Base-by-base conservation (phyloP, 2,888 invertebrate species). In the Mythimna pallens region DNA sequence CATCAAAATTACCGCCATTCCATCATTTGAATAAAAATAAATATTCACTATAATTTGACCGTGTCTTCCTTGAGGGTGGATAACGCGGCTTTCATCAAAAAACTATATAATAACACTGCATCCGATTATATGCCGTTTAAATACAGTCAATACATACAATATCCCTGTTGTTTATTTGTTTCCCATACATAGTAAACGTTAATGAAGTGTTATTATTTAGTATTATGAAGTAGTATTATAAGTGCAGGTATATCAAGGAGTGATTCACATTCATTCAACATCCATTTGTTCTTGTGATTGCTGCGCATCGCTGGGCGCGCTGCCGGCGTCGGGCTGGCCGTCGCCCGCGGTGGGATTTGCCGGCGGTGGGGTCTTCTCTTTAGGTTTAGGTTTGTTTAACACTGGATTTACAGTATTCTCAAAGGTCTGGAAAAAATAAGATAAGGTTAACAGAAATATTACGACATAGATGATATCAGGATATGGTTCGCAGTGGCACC, bases 301-400 rank as follows among this genome's bases (percentile, higher is more conserved):
- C 57, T 80, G 81, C 58, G 82, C 77, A 36, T 88, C 88, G 70
- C 80, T 81, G 70, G 89, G 81, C 67, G 86, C 76, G 61, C 78
- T 78, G 62, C 81, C 87, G 63, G 88, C 73, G 64, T 87, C 89
- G 64, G 88, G 89, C 78, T 90, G 92, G 8, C 90, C 92, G 88
- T 91, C 93, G 74, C 89, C 92, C 59, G 89, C 89, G 36, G 90
- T 92, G 62, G 90, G 92, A 86, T 90, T 91, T 73, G 86, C 90
- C 10, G 96, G 96, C 10, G 96, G 96, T 2, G 96, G 96, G 0
- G 94, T 95, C 92, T 96, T 96, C 89, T 96, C 96, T 93, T 99
- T 99, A 10, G 99, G 99, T 93, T 99, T 99, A 67, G 99, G 98
- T 92, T 99, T 99, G 93, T 98, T 99, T 81, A 99, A 94, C 82